These are phyloP conservation scores for Anguilla marmorata DNA, from an alignment of 2,797 vertebrate species.

Conservation along the genomic window DNA sequence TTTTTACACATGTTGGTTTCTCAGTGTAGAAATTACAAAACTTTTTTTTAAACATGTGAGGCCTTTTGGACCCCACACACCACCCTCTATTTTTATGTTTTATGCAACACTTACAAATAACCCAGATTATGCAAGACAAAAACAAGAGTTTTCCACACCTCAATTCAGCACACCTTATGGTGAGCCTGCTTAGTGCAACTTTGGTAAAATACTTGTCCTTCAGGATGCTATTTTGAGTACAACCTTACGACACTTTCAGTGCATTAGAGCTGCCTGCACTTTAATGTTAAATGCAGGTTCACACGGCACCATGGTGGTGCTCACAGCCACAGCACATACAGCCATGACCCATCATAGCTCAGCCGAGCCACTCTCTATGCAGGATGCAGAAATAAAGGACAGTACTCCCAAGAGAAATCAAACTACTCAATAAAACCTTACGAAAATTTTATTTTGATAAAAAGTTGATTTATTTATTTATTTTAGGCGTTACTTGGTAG, in stretches of 20 bases:
- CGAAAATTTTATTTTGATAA: not conserved
- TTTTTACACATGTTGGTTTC: too few species aligned
- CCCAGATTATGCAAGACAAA: not conserved
- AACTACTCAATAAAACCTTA: not conserved
- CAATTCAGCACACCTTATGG: not conserved
- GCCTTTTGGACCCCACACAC: not conserved
- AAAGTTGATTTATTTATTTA: too few species aligned
- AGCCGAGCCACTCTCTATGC: not conserved
- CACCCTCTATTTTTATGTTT: not conserved
- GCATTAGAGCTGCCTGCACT: not conserved
- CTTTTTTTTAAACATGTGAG: not conserved
- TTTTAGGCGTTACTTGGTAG: not conserved
- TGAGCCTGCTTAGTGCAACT: not conserved
- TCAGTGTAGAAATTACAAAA: not conserved
- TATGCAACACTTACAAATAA: not conserved
- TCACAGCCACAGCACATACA: not conserved
- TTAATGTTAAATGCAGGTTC: not conserved
- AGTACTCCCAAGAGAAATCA: not conserved
- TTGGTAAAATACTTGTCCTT: not conserved
- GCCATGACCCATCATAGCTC: not conserved
- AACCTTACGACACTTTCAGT: not conserved
- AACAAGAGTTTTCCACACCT: not conserved
- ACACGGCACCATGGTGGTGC: not conserved
- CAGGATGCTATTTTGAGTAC: not conserved
- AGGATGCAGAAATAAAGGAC: not conserved